These are phyloP conservation scores for Aricia agestis DNA, from an alignment of 1,140 invertebrate species.

Conservation along the genomic window DNA sequence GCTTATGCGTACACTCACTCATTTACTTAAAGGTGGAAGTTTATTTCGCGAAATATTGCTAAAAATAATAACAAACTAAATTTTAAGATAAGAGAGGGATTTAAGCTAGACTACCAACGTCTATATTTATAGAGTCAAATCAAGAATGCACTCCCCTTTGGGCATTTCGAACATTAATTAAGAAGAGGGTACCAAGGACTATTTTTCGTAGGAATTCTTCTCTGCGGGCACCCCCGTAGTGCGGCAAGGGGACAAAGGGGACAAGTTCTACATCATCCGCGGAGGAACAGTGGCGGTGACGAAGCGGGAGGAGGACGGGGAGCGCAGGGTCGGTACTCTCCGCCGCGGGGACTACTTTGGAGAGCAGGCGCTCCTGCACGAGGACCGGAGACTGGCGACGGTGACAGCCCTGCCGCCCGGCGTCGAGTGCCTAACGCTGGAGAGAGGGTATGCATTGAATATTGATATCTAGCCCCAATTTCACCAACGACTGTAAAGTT, in stretches of 20 bases:
- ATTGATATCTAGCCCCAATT: too few relatives aligned
- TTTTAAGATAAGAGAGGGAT: too few relatives aligned
- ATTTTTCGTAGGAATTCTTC: conserved; percentile 84
- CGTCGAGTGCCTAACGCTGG: conserved; percentile 92
- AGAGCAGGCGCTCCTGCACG: conserved; percentile 86
- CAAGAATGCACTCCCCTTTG: too few relatives aligned
- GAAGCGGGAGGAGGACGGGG: conserved; percentile 78
- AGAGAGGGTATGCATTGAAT: conserved; percentile 80
- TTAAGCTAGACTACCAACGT: too few relatives aligned
- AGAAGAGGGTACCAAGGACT: not conserved
- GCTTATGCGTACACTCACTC: too few relatives aligned
- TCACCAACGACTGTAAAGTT: too few relatives aligned
- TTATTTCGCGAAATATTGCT: too few relatives aligned
- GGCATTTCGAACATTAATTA: too few relatives aligned
- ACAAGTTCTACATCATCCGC: conserved; percentile 97
- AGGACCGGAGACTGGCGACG: conserved; percentile 91
- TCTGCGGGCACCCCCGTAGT: conserved; percentile 90
- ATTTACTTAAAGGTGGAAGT: too few relatives aligned
- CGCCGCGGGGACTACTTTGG: conserved; percentile 86
- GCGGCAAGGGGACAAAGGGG: conserved; percentile 93
- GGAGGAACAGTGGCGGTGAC: conserved; percentile 90
- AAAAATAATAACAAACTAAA: too few relatives aligned
- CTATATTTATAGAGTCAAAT: too few relatives aligned
- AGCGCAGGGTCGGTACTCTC: conserved; percentile 80
- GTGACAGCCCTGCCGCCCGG: conserved; percentile 90